Evolutionary conservation across 2,797 vertebrate species (phyloP), one percentile per base, ranked within the genome.

Genomic region (Alosa sapidissima): DNA sequence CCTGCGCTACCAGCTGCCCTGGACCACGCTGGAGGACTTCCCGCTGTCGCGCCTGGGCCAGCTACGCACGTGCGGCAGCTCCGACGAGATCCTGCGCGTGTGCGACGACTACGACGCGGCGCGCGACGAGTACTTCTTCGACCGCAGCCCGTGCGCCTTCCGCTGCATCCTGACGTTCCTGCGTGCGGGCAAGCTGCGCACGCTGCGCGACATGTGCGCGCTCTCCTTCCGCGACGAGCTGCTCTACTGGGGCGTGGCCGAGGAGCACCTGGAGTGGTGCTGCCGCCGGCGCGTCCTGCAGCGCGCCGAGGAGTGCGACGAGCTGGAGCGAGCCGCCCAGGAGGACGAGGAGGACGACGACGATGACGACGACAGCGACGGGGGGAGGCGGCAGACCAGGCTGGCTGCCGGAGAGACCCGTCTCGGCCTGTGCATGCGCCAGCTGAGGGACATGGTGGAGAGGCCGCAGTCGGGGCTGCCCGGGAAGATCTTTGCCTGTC

Each of bases 171-270:
- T 99, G 93, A 98, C 97, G 62, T 99, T 97, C 93, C 92, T 99
- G 93, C 92, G 97, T 21, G 98, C 97, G 0, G 98, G 98, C 0
- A 98, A 99, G 90, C 95, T 99, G 88, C 95, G 98, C 2, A 96
- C 98, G 75, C 90, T 99, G 87, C 91, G 97, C 0, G 97, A 99
- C 91, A 98, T 97, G 96, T 99, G 98, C 0, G 97, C 97, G 0
- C 95, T 99, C 78, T 99, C 98, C 45, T 99, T 99, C 94, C 96
- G 97, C 45, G 98, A 99, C 85, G 98, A 99, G 93, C 95, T 99
- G 91, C 95, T 98, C 0, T 99, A 99, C 94, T 99, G 98, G 98
- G 98, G 98, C 10, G 95, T 99, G n/a, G 96, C 98, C 0, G 98
- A 99, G 92, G 96, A 97, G 91, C 97, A 91, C 88, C 89, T 99